These are phyloP conservation scores for Herpetotheres cachinnans DNA, from an alignment of 2,113 vertebrate species.

Conservation along the genomic window DNA sequence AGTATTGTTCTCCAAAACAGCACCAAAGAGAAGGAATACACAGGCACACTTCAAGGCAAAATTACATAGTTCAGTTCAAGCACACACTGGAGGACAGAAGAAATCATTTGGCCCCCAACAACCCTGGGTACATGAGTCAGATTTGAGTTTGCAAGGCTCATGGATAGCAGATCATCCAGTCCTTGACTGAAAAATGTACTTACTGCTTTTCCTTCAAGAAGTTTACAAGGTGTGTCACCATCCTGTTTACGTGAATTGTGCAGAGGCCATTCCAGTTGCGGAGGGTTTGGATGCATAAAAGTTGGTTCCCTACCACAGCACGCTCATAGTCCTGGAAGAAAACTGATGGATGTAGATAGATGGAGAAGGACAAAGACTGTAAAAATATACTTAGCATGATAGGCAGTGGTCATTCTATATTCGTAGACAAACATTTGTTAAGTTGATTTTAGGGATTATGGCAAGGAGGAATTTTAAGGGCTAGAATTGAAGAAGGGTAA, in stretches of 20 bases:
- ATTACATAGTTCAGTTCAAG: background rate
- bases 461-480: background rate
- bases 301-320: background rate
- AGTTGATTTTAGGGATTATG: background rate
- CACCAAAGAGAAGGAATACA: background rate
- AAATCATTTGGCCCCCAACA: background rate
- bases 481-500: background rate
- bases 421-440: background rate
- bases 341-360: background rate
- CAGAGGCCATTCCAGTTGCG: background rate
- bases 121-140: background rate
- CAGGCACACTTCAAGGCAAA: background rate
- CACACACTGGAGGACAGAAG: background rate
- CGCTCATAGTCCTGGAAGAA: background rate
- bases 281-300: background rate
- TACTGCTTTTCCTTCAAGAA: background rate
- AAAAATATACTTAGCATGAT: background rate
- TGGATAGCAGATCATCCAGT: background rate
- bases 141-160: background rate
- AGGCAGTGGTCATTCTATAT: background rate
- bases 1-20: background rate
- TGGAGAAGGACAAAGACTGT: background rate
- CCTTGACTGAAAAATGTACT: background rate
- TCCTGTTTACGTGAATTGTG: accelerated
- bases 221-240: background rate